Base-by-base conservation (phyloP, 2,797 vertebrate species). In the Sebastes flavidus region DNA sequence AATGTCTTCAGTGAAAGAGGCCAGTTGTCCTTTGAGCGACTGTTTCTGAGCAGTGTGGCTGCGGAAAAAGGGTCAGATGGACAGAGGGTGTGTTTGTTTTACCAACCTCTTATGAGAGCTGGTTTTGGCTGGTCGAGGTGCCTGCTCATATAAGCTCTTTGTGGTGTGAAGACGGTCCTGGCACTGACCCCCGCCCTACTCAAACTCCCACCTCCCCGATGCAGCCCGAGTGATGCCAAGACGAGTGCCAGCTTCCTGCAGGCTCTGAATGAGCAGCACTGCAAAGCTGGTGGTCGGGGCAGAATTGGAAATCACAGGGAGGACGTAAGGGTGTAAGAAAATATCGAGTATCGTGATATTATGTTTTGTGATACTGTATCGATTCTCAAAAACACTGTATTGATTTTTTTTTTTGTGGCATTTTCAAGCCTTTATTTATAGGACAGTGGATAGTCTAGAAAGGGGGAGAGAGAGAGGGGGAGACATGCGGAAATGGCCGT, bases 11-110 rank as follows among this genome's bases (percentile, higher is more conserved):
- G 6, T 60, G 32, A 10, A 71, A 81, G 46, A 32, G 11, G 8
- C 25, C 18, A 2, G 2, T 52, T 32, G 27, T 42, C 75, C 22
- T 56, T 4, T 11, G 24, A 76, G 49, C 29, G 69, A n/a, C 56
- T 79, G 62, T 75, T 72, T 67, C 25, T 24, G 61, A 82, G 76
- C 74, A 55, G 60, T 1, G 27, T 1, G 4, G 65, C 75, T 65
- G 71, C 11, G 76, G 79, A 90, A 77, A 79, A 72, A 67, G 29
- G 65, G 46, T 81, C 38, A 65, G 66, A 65, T 46, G 54, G 76
- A 90, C 81, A 91, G 60, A 92, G 60, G 54, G 46, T 66, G 20
- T 65, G 79, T 86, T 92, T 92, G 89, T 91, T 91, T 89, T 70
- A 76, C 49, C 46, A 65, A 13, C 77, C 72, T 80, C 75, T 82